Evolutionary conservation across 2,888 invertebrate species (phyloP), one percentile per base, ranked within the genome.

Genomic region (Minunthozetes semirufus): DNA sequence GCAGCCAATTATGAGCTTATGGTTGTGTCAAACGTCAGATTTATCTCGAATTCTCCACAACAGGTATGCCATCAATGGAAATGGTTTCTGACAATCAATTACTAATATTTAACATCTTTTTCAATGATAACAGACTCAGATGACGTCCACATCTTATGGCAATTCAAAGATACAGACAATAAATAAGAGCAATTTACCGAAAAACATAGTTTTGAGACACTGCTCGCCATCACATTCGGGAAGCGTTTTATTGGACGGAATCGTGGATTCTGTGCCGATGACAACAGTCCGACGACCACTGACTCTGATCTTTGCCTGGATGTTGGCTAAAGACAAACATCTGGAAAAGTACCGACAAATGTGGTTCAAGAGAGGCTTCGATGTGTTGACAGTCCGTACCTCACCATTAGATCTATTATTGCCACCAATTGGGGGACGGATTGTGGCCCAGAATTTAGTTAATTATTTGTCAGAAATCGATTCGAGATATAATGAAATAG

Each of bases 321-420:
- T 94, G 77, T 86, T 92, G 82, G 91, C 94, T 11, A 89, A 90
- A 78, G 89, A 89, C 80, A 90, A 89, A 81, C 92, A 94, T 82
- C 86, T 93, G 27, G 87, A 88, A 84, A 94, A 94, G 83, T 94
- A 91, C 82, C 89, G 90, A 0, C 87, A 90, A 74, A 85, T 93
- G 38, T 94, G 94, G 82, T 85, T 90, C 77, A 89, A 91, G 78
- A 88, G 90, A 82, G 94, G 93, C 1, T 93, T 90, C 81, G 93
- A 94, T 83, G 91, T 94, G 6, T 84, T 93, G 74, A 88, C 89
- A 66, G 88, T 94, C 17, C 87, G 88, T 63, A 87, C 91, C 73
- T 89, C 88, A 17, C 93, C 93, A 0, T 89, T 90, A 89, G 93
- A 94, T 83, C 86, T 94, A 70, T 85, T 94, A 81, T 92, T 92